phyloP scores from a whole-genome alignment of 1,140 invertebrate species.

The Drosophila tristis region DNA sequence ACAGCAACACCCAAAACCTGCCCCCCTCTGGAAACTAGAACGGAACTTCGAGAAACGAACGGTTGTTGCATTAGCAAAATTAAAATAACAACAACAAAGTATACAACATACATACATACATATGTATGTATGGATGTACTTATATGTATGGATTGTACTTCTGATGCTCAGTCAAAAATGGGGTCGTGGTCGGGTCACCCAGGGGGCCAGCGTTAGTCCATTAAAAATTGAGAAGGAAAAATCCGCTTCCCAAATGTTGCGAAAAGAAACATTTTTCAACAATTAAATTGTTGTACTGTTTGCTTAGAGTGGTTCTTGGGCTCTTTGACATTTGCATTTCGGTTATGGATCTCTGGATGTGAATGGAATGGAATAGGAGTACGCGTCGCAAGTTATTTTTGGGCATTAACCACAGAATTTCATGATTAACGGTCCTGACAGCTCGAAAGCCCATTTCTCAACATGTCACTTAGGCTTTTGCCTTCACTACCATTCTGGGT shows the following conservation, averaged over 20 bases:
- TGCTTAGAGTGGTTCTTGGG: conserved; percentile 13
- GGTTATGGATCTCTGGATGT: conserved; percentile 20
- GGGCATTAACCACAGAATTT: conserved; percentile 25
- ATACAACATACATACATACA: background rate
- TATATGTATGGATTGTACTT: no score
- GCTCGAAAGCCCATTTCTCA: conserved; percentile 45
- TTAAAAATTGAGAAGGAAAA: conserved; percentile 19
- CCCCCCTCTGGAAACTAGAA: conserved; percentile 59
- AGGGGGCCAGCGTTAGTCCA: background rate
- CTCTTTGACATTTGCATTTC: conserved; percentile 44
- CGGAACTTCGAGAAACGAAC: conserved; percentile 55
- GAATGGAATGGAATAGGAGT: background rate
- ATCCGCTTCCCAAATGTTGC: no score
- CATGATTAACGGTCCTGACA: conserved; percentile 32
- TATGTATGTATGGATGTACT: background rate
- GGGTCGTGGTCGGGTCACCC: conserved; percentile 38
- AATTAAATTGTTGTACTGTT: conserved; percentile 37
- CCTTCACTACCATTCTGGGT: conserved; percentile 1
- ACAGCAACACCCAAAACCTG: background rate
- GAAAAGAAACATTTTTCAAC: conserved; percentile 36
- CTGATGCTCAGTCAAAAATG: conserved; percentile 19
- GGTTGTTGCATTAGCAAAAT: conserved; percentile 75
- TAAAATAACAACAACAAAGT: conserved; percentile 52
- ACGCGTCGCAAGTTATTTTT: conserved; percentile 2
- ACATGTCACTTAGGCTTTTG: conserved; percentile 19